phyloP scores from a whole-genome alignment of 2,797 vertebrate genomes.

The Peromyscus nudipes region DNA sequence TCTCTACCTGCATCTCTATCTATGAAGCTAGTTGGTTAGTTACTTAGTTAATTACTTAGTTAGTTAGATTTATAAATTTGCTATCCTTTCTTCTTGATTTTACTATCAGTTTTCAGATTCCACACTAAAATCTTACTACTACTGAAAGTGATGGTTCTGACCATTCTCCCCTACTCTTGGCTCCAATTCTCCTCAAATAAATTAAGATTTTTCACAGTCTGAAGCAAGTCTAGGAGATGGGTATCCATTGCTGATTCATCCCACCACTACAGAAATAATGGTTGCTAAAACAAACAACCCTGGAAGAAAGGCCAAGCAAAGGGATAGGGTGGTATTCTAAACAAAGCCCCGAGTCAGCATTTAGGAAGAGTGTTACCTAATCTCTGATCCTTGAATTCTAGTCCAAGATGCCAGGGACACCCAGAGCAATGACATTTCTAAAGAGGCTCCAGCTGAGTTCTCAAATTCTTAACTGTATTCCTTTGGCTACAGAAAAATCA shows the following conservation, averaged over 20 bases:
- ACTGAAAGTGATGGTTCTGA: not conserved
- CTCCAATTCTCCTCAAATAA: not conserved
- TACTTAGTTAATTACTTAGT: not conserved
- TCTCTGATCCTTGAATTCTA: not conserved
- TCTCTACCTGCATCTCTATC: not conserved
- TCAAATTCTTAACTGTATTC: conserved; percentile 26
- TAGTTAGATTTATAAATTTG: not conserved
- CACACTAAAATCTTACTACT: not conserved
- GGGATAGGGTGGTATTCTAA: conserved; percentile 1
- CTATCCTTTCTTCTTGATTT: conserved; percentile 20
- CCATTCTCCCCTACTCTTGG: not conserved
- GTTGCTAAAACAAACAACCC: conserved; percentile 3
- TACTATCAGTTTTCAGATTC: not conserved
- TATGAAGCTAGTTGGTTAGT: not conserved
- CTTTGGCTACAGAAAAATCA: conserved; percentile 53
- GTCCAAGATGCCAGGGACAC: not conserved
- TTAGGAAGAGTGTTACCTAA: not conserved
- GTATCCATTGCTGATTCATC: not conserved
- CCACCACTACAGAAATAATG: not conserved
- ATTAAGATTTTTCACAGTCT: conserved; percentile 27
- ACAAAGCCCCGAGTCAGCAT: not conserved
- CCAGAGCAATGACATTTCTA: conserved; percentile 18
- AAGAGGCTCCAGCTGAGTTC: not conserved
- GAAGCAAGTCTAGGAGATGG: conserved; percentile 21
- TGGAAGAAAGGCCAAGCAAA: conserved; percentile 28